Conservation (phyloP, 2,797 vertebrate species). For the Schizopygopsis malacanthus region DNA sequence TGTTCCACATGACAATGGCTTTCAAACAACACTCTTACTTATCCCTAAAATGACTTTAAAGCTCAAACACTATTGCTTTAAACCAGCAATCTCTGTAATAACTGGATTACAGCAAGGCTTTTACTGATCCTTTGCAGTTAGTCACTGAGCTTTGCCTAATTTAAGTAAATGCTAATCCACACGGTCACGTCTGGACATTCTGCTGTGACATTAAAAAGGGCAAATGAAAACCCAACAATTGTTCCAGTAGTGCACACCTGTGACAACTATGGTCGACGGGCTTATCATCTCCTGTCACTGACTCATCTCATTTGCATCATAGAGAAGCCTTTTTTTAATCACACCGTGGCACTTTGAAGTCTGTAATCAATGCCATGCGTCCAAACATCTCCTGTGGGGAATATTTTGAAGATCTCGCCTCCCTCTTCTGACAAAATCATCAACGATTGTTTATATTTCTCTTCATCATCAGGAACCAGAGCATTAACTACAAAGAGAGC, state of each 20-base stretch:
- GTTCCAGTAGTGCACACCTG: conserved; percentile 28
- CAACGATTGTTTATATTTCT: conserved; percentile 14
- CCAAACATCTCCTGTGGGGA: conserved; percentile 7
- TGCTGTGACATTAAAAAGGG: conserved; percentile 23
- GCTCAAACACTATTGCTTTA: background rate
- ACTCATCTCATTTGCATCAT: conserved; percentile 54
- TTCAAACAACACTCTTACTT: background rate
- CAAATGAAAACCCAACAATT: conserved; percentile 29
- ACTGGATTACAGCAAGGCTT: background rate
- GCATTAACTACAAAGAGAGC: conserved; percentile 11
- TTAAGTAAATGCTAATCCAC: background rate
- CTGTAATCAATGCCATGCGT: conserved; percentile 17
- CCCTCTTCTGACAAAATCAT: conserved; percentile 4
- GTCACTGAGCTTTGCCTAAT: background rate
- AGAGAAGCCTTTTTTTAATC: conserved; percentile 26
- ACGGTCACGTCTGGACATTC: background rate
- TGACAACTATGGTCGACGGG: conserved; percentile 20
- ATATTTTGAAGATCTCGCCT: background rate
- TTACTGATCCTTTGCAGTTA: conserved; percentile 9
- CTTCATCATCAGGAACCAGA: background rate
- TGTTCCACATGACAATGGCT: background rate
- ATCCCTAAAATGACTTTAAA: background rate
- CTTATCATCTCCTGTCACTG: conserved; percentile 48
- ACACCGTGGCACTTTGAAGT: conserved; percentile 37
- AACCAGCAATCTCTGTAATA: background rate